Conservation (phyloP, 2,888 invertebrate species). For the Dioctria rufipes region DNA sequence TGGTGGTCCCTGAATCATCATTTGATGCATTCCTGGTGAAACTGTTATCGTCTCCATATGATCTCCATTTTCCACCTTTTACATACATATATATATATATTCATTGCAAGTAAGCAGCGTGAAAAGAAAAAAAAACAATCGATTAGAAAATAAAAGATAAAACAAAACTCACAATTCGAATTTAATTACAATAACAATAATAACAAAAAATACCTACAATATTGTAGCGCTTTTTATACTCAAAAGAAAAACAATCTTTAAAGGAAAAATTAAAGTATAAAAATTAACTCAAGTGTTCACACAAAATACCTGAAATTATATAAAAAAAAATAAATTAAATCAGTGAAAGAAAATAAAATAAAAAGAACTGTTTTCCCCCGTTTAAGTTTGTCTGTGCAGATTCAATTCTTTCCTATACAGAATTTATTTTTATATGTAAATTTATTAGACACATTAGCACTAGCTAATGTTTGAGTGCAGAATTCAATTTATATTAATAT, state of each 20-base stretch:
- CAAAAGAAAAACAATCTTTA: constrained; percentile 2
- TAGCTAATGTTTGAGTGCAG: no score
- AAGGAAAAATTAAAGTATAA: constrained; percentile 17
- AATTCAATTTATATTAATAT: no score
- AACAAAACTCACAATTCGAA: no score
- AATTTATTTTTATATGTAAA: no score
- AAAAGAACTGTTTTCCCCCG: no score
- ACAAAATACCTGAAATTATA: constrained; percentile 40
- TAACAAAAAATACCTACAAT: constrained; percentile 24
- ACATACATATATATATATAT: neutral
- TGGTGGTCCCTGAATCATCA: constrained; percentile 83
- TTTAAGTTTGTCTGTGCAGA: no score
- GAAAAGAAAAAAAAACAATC: constrained; percentile 22
- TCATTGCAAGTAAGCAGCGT: neutral
- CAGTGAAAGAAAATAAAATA: neutral
- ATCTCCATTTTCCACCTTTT: constrained; percentile 83
- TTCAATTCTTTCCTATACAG: no score
- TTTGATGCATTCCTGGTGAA: constrained; percentile 85
- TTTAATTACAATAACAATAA: neutral
- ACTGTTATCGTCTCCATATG: constrained; percentile 84
- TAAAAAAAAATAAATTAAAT: constrained; percentile 6
- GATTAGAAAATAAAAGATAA: neutral
- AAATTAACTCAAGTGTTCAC: constrained; percentile 23
- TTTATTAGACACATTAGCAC: no score
- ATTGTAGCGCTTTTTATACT: constrained; percentile 12